phyloP scores from a whole-genome alignment of 64 coral and sea anemone genomes.

The Cladopsammia gracilis region DNA sequence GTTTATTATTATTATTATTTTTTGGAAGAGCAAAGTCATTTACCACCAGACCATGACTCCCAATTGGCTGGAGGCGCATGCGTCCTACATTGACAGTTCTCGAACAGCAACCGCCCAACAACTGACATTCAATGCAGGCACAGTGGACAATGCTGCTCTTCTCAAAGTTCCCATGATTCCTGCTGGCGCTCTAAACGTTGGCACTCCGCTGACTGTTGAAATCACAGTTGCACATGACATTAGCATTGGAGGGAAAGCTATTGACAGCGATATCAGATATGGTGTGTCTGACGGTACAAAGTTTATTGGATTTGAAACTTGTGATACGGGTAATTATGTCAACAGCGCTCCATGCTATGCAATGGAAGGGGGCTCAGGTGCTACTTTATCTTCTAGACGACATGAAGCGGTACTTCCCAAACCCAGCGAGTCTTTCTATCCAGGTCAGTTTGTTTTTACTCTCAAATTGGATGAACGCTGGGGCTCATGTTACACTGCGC shows the following conservation, averaged over 20 bases:
- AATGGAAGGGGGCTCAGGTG: conserved; percentile 19
- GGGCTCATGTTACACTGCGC: conserved; percentile 60
- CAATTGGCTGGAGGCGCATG: conserved; percentile 4
- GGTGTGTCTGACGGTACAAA: conserved; percentile 27
- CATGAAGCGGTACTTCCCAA: neutral
- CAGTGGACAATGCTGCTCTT: conserved; percentile 9
- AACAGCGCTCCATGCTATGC: neutral
- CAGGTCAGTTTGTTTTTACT: conserved; percentile 55
- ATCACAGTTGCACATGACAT: conserved; percentile 28
- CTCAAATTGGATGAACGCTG: conserved; percentile 60
- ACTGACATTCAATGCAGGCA: conserved; percentile 52
- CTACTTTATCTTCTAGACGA: neutral
- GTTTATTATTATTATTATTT: neutral
- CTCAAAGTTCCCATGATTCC: conserved; percentile 31
- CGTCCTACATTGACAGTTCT: conserved; percentile 28
- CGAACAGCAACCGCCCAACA: conserved; percentile 27
- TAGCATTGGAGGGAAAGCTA: neutral
- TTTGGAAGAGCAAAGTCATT: conserved; percentile 21
- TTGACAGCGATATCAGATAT: conserved; percentile 45
- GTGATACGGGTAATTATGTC: conserved; percentile 16
- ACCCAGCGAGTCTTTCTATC: neutral
- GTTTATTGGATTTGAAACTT: conserved; percentile 55
- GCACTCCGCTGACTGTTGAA: conserved; percentile 26
- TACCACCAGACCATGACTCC: conserved; percentile 64
- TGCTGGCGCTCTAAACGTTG: neutral